Percentiles rank a stretch among this genome's conserved stretches.
phyloP scores from a whole-genome alignment of 2,113 vertebrate species.

The Rattus rattus region DNA sequence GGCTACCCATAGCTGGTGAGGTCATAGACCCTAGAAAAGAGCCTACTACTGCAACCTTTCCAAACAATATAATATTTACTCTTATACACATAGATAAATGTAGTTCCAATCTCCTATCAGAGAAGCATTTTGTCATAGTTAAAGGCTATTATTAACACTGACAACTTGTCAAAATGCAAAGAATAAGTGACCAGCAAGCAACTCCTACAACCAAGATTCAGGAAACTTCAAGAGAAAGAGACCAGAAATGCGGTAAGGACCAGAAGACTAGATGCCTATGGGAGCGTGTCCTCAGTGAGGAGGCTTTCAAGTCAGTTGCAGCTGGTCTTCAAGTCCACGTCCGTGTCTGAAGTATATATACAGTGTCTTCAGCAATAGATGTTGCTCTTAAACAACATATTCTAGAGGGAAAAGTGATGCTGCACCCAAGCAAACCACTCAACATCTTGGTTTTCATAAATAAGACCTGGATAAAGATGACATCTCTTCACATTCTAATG shows the following conservation, averaged over 20 bases:
- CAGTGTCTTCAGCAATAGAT: too few species aligned
- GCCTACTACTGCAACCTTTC: not conserved
- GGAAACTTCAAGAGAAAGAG: not conserved
- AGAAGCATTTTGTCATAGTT: not conserved
- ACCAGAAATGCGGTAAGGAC: not conserved
- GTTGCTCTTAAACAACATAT: not conserved
- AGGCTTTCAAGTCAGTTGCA: too few species aligned
- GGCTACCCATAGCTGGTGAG: not conserved
- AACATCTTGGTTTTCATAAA: not conserved
- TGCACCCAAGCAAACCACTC: not conserved
- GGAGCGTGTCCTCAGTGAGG: too few species aligned
- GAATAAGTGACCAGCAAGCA: not conserved
- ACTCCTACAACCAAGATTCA: not conserved
- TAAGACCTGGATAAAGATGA: not conserved
- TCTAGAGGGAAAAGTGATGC: not conserved
- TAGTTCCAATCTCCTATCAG: not conserved
- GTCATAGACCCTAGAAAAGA: not conserved
- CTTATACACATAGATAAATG: not conserved
- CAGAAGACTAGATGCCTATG: not conserved
- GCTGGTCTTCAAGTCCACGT: too few species aligned
- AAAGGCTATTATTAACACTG: not conserved
- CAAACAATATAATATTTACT: not conserved
- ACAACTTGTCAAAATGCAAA: not conserved
- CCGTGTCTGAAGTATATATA: too few species aligned
- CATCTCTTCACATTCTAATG: not conserved